Evolutionary conservation across 2,888 invertebrate genomes (phyloP), one percentile per base, ranked within the genome.

Genomic region (Subacronicta megacephala): DNA sequence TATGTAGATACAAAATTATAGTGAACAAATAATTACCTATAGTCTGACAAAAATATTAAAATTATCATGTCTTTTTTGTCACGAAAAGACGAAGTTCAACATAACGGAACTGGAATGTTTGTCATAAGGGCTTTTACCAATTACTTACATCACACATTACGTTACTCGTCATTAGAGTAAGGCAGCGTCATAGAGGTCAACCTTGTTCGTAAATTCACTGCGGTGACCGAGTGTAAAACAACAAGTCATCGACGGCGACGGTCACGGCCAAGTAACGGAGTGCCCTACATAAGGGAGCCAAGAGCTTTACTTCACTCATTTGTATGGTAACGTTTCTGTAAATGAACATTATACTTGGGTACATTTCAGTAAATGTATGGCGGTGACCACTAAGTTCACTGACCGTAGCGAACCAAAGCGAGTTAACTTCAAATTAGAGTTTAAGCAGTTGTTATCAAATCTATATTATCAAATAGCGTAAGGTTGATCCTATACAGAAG

Each of bases 201-300:
- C 52, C 55, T 55, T 47, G 47, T 62, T 43, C 49, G 43, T 53
- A 53, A 38, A 60, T 31, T 29, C 72, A 74, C 69, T 64, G 72
- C 66, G 66, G 73, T 78, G 80, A 80, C 72, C 73, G 64, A 69
- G 45, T 66, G 44, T 44, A 66, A 61, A 62, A 58, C 45, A 42
- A 69, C 81, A 67, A 86, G 87, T 85, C 88, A 88, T 85, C 82
- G 84, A 72, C 87, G 90, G 92, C 82, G 84, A 72, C 87, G 90
- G 92, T 92, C 93, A 92, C 84, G 92, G 92, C 78, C 92, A 82
- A 72, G 45, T 93, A 93, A 93, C 93, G 89, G 93, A 75, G 52
- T 82, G 93, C 86, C 91, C 92, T 87, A 92, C 85, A 83, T 85
- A 88, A 89, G 88, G 92, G 88, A 75, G n/a, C 76, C 77, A 78